Conservation (phyloP, 2,888 invertebrate genomes). For the Gortyna flavago region DNA sequence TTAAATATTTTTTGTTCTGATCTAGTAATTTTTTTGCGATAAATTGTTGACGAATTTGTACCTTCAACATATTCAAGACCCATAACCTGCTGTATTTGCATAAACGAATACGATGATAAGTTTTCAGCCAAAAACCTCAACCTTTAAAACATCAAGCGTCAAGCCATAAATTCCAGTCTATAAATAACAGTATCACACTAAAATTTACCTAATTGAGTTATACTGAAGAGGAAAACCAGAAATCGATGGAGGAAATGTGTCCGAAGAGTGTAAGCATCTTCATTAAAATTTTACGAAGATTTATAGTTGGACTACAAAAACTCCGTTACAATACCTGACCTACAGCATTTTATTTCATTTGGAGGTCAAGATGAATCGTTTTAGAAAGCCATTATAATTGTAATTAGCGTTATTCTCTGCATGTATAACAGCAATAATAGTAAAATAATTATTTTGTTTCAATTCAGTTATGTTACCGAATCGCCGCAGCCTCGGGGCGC, state of each 20-base stretch:
- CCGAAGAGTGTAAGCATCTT: conserved; percentile 16
- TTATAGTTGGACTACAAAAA: conserved; percentile 18
- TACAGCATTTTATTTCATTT: conserved; percentile 48
- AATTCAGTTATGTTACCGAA: conserved; percentile 76
- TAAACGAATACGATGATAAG: not conserved
- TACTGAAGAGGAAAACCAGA: conserved; percentile 19
- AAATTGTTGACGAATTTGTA: not conserved
- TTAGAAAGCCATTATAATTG: conserved; percentile 61
- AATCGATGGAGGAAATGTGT: conserved; percentile 20
- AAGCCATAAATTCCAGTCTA: conserved; percentile 4
- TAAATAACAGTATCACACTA: conserved; percentile 13
- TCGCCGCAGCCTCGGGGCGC: conserved; percentile 76
- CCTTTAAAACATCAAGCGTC: not conserved
- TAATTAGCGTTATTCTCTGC: conserved; percentile 52
- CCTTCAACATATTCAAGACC: not conserved
- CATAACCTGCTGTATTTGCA: not conserved
- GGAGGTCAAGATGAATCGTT: conserved; percentile 40
- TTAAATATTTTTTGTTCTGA: not conserved
- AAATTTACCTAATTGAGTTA: conserved; percentile 20
- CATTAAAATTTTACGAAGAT: conserved; percentile 21
- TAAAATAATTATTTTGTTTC: conserved; percentile 70
- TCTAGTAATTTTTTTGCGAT: too few relatives aligned
- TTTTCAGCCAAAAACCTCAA: not conserved
- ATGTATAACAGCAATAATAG: conserved; percentile 69
- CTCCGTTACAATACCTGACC: conserved; percentile 53